Evolutionary conservation across 2,888 invertebrate genomes (phyloP).

Genomic region (Limnephilus lunatus): DNA sequence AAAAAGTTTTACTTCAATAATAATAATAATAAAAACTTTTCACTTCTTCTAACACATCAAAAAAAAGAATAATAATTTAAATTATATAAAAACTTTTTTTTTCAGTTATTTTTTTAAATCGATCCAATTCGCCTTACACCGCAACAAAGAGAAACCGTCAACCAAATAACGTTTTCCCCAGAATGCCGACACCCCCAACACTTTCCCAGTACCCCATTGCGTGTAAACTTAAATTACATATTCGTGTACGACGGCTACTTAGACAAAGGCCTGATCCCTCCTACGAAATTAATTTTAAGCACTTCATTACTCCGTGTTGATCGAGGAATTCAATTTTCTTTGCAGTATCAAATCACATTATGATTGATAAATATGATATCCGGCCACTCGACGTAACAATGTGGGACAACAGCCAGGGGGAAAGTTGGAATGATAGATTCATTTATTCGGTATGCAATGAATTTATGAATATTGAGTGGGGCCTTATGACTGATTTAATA

Average conservation of each 20-base stretch:
- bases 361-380: not conserved
- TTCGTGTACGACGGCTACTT: constrained; percentile 22
- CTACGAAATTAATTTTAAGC: constrained; percentile 35
- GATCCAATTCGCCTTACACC: not conserved
- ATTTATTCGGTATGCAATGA: not conserved
- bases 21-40: too few relatives aligned
- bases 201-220: not conserved
- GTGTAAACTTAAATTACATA: constrained; percentile 29
- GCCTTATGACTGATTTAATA: not conserved
- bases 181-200: not conserved
- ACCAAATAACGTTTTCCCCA: not conserved
- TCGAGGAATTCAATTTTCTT: constrained; percentile 10
- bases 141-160: not conserved
- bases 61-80: too few relatives aligned
- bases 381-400: not conserved
- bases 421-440: not conserved
- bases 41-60: too few relatives aligned
- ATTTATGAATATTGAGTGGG: not conserved
- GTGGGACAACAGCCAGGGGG: not conserved
- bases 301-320: constrained; percentile 29
- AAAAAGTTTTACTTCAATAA: too few relatives aligned
- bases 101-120: too few relatives aligned
- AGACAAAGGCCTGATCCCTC: constrained; percentile 26
- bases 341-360: not conserved
- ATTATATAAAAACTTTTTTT: too few relatives aligned